Conservation (phyloP, 1,140 invertebrate genomes). For the Scaptodrosophila lebanonensis region DNA sequence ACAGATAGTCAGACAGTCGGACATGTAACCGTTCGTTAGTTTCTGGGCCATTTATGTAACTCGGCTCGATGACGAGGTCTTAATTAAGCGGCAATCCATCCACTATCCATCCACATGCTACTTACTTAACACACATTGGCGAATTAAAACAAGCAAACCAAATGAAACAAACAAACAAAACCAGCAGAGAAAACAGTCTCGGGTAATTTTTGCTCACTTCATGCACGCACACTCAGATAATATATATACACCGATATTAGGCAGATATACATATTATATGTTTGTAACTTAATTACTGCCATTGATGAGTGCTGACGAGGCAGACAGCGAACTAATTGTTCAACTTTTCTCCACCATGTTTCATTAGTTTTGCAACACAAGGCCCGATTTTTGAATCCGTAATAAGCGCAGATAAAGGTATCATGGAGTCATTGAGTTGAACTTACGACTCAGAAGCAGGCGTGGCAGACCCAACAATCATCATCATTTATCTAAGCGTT, state of each 20-base stretch:
- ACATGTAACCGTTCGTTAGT: slow-evolving; percentile 13
- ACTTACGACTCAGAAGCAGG: no score
- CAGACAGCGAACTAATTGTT: no score
- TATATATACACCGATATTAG: not conserved
- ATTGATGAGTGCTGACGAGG: slow-evolving; percentile 35
- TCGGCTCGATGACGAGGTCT: slow-evolving; percentile 48
- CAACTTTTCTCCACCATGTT: no score
- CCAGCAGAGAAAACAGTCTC: slow-evolving; percentile 10
- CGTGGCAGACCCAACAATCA: no score
- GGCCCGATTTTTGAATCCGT: no score
- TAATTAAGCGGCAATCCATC: slow-evolving; percentile 54
- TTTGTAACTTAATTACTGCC: slow-evolving; percentile 51
- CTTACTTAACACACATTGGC: slow-evolving; percentile 30
- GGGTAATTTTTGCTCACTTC: slow-evolving; percentile 6
- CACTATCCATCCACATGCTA: slow-evolving; percentile 25
- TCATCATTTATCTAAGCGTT: no score
- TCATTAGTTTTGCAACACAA: no score
- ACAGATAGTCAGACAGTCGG: slow-evolving; percentile 5
- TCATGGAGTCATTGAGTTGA: no score
- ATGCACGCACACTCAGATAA: not conserved
- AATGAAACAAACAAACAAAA: slow-evolving; percentile 23
- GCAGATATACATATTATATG: not conserved
- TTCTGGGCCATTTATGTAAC: slow-evolving; percentile 46
- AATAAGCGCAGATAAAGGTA: no score
- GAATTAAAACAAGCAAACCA: slow-evolving; percentile 15